A percentile compares a stretch with the other conserved stretches of the same genome.
phyloP scores from a whole-genome alignment of 2,888 invertebrate species.

The Agelastica alni region DNA sequence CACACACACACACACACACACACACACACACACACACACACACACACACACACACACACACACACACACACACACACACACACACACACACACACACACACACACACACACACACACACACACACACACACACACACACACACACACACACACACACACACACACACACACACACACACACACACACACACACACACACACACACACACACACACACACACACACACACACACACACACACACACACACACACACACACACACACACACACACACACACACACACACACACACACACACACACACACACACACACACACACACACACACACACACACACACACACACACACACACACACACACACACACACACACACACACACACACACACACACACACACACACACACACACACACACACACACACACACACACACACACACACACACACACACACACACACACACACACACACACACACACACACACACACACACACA shows the following conservation, averaged over 20 bases:
- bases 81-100: background rate
- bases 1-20: conserved; percentile 8
- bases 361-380: background rate
- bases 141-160: background rate
- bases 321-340: background rate
- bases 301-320: background rate
- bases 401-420: background rate
- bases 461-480: background rate
- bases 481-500: background rate
- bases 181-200: background rate
- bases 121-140: background rate
- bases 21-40: conserved; percentile 8
- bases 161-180: background rate
- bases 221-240: background rate
- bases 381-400: background rate
- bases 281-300: background rate
- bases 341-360: background rate
- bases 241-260: background rate
- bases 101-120: background rate
- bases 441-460: background rate
- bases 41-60: conserved; percentile 8
- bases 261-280: background rate
- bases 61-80: conserved; percentile 2
- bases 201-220: background rate
- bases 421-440: background rate